Percentiles rank a stretch among this genome's conserved stretches.
phyloP scores from a whole-genome alignment of 2,797 vertebrate species.

The Chlorospingus semifuscus region DNA sequence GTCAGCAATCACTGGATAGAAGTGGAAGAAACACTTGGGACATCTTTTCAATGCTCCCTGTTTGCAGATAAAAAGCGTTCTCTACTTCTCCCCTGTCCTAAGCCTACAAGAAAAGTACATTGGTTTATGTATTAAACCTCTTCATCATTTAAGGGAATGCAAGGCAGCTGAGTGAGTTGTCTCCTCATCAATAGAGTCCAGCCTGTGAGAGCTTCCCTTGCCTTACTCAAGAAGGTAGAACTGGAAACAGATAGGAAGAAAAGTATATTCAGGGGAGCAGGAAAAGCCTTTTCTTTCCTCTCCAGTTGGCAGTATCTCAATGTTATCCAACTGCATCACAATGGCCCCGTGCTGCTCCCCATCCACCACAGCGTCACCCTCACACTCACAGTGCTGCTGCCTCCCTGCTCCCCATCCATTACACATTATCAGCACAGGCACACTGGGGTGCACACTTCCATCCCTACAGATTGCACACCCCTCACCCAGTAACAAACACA shows the following conservation, averaged over 20 bases:
- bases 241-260: background rate
- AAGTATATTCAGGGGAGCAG: background rate
- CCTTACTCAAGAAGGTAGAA: background rate
- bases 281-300: background rate
- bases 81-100: background rate
- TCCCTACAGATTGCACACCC: background rate
- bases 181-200: constrained; percentile 9
- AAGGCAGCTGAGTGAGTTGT: constrained; percentile 7
- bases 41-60: background rate
- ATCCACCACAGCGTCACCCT: background rate
- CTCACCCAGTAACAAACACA: background rate
- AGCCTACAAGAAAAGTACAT: constrained; percentile 2
- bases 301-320: background rate
- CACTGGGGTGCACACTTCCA: background rate
- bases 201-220: background rate
- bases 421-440: constrained; percentile 35
- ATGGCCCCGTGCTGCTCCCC: background rate
- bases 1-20: background rate
- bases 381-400: background rate
- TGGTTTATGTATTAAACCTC: constrained; percentile 6
- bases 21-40: background rate
- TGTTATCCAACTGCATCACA: background rate
- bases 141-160: constrained; percentile 47
- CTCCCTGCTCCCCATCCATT: constrained; percentile 15
- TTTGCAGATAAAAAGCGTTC: constrained; percentile 3